A percentile compares a stretch with the other conserved stretches of the same genome.
Conservation (phyloP, 2,888 invertebrate genomes). For the Drosophila maculinotata region DNA sequence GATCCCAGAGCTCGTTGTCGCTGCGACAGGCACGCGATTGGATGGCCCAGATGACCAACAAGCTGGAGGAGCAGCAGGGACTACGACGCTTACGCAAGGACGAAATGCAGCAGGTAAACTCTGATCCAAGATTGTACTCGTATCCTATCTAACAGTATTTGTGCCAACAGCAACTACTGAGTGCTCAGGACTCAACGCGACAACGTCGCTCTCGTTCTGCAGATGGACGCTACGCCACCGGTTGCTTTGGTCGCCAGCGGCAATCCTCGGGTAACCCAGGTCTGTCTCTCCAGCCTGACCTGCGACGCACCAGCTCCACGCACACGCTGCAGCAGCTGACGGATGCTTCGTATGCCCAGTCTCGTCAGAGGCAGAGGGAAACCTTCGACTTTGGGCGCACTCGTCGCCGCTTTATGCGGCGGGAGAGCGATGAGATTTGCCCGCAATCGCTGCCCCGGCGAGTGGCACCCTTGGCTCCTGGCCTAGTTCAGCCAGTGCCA, state of each 20-base stretch:
- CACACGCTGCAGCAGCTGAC: slow-evolving; percentile 68
- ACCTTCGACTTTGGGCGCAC: slow-evolving; percentile 66
- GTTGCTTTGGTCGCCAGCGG: slow-evolving; percentile 67
- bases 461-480: slow-evolving; percentile 7
- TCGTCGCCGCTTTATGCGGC: slow-evolving; percentile 68
- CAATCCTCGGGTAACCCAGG: slow-evolving; percentile 17
- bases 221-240: slow-evolving; percentile 81
- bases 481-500: slow-evolving; percentile 9
- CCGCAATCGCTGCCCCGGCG: slow-evolving; percentile 51
- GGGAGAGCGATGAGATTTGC: slow-evolving; percentile 71
- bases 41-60: slow-evolving; percentile 78
- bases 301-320: slow-evolving; percentile 59
- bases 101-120: slow-evolving; percentile 82
- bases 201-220: slow-evolving; percentile 82
- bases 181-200: slow-evolving; percentile 74
- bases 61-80: slow-evolving; percentile 82
- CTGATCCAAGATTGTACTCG: no score
- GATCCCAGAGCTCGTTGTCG: slow-evolving; percentile 83
- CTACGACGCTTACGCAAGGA: slow-evolving; percentile 67
- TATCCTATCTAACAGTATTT: neutral
- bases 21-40: slow-evolving; percentile 75
- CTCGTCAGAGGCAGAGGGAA: slow-evolving; percentile 70
- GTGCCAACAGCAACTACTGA: slow-evolving; percentile 71
- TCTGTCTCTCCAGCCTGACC: slow-evolving; percentile 13
- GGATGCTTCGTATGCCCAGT: slow-evolving; percentile 71